Base-by-base conservation (phyloP, 2,797 vertebrate species). In the Helostoma temminkii region DNA sequence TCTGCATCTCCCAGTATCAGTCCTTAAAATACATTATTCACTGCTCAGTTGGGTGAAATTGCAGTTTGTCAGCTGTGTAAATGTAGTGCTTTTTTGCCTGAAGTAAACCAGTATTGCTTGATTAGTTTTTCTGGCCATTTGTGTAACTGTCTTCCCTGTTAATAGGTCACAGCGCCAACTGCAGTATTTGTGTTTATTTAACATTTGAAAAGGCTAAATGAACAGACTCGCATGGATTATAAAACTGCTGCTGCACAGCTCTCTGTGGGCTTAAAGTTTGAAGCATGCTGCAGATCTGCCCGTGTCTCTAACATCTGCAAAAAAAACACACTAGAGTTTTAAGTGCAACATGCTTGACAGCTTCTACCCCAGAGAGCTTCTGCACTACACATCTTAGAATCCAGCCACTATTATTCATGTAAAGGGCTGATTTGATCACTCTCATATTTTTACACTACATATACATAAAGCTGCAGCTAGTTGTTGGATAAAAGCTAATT, bases 171-270 rank as follows among this genome's bases (percentile, higher is more conserved):
- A 9, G 55, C 25, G 12, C 50, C 36, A 12, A 7, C 16, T 45
- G 2, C 43, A 11, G 24, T 9, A 5, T 70, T 53, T 67, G 22
- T 66, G 56, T 59, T 43, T 32, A 11, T 66, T 62, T 75, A 61
- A 75, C 76, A 78, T 83, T 82, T 71, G 32, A 60, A 80, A 71
- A 76, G 56, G 63, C 53, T 41, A 64, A 68, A 66, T 2, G 12
- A 47, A 61, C 25, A 28, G 24, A 59, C 42, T 61, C 47, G 39
- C 22, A 4, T 12, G 3, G 21, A 61, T 72, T 48, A 66, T 54
- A 22, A 67, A 75, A 59, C 61, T 15, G 24, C 60, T 34, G 53
- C 62, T 34, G 22, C 26, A 3, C 47, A 19, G 37, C 24, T 6
- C 56, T 68, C 56, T 60, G 67, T 41, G 47, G 65, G 50, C 64